These are phyloP conservation scores for Tridacna crocea DNA, from an alignment of 2,888 invertebrate species.

Conservation along the genomic window DNA sequence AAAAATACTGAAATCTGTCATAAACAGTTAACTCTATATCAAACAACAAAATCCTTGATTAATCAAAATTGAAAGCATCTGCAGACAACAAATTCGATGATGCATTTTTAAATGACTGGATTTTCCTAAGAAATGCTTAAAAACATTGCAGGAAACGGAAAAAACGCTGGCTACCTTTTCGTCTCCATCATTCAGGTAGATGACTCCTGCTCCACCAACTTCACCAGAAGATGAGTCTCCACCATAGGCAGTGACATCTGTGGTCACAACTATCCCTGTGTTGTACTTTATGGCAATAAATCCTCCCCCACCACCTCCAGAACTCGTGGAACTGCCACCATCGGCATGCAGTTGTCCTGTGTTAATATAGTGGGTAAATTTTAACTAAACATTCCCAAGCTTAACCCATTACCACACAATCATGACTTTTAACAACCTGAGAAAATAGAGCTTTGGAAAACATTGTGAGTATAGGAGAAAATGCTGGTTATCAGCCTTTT, in stretches of 20 bases:
- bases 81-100: too few species aligned
- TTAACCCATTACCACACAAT: neutral
- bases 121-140: too few species aligned
- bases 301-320: slow-evolving; percentile 76
- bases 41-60: too few species aligned
- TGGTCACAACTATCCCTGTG: slow-evolving; percentile 60
- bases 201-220: slow-evolving; percentile 69
- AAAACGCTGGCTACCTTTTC: neutral
- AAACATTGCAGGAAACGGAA: neutral
- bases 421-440: too few species aligned
- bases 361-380: neutral
- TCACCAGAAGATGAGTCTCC: slow-evolving; percentile 43
- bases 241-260: slow-evolving; percentile 62
- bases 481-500: neutral
- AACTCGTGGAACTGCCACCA: slow-evolving; percentile 59
- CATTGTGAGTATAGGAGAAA: neutral
- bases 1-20: too few species aligned
- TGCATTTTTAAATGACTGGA: too few species aligned
- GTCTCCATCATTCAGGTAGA: slow-evolving; percentile 55
- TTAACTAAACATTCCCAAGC: neutral
- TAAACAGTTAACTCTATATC: too few species aligned
- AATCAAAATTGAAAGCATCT: too few species aligned
- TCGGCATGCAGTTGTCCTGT: slow-evolving; percentile 64
- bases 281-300: slow-evolving; percentile 64
- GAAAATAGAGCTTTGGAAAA: neutral